Percentiles rank a stretch among this genome's conserved stretches.
These are phyloP conservation scores for Vulpes lagopus DNA, from an alignment of 2,113 vertebrate species.

Conservation along the genomic window DNA sequence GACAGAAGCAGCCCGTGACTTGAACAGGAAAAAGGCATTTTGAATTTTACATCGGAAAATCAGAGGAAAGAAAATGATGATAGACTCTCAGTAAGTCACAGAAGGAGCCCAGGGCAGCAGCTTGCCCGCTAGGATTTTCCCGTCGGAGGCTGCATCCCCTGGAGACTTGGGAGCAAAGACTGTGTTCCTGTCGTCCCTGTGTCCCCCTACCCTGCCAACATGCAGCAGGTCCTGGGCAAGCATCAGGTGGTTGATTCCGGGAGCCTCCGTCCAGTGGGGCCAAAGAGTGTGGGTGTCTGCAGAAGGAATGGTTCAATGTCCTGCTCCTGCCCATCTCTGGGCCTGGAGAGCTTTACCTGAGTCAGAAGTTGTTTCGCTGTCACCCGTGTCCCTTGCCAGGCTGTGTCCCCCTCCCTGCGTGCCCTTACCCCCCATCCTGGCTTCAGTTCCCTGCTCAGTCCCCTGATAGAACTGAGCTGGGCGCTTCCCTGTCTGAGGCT, in stretches of 20 bases:
- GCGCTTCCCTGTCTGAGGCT: conserved; percentile 70
- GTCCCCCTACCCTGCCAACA: not conserved
- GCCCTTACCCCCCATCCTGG: not conserved
- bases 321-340: not conserved
- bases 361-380: conserved; percentile 55
- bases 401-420: not conserved
- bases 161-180: not conserved
- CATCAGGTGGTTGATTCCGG: not conserved
- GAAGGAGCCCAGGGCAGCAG: not conserved
- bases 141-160: not conserved
- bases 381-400: conserved; percentile 1
- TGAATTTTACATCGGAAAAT: conserved; percentile 9
- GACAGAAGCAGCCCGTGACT: not conserved
- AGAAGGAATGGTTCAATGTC: not conserved
- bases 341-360: not conserved
- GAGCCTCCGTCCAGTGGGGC: not conserved
- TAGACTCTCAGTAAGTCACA: not conserved
- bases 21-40: not conserved
- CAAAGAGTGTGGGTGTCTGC: not conserved
- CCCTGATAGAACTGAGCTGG: conserved; percentile 61
- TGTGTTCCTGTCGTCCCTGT: not conserved
- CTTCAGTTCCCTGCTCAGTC: conserved; percentile 60
- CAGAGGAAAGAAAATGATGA: not conserved
- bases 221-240: not conserved
- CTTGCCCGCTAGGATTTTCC: not conserved